A percentile compares a stretch with the other conserved stretches of the same genome.
These are phyloP conservation scores for Lysandra bellargus DNA, from an alignment of 2,888 invertebrate genomes.

Conservation along the genomic window DNA sequence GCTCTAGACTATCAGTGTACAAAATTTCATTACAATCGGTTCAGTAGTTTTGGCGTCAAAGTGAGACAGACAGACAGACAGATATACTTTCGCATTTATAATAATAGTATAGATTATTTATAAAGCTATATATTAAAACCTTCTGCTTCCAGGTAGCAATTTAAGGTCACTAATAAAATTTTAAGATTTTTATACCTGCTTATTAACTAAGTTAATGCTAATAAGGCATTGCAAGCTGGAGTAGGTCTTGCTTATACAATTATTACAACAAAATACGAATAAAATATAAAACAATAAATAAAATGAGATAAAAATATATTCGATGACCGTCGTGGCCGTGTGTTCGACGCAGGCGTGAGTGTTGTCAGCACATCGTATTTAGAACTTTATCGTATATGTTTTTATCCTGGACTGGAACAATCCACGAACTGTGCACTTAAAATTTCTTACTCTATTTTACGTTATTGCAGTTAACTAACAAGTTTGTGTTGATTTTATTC, in stretches of 20 bases:
- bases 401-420: slow-evolving; percentile 1
- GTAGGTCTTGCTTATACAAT: too few species aligned
- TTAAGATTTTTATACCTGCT: not conserved
- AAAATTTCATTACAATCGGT: too few species aligned
- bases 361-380: slow-evolving; percentile 22
- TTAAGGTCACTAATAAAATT: too few species aligned
- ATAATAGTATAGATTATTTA: too few species aligned
- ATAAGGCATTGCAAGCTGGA: too few species aligned
- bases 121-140: too few species aligned
- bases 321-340: not conserved
- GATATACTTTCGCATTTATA: too few species aligned
- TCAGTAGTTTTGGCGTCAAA: too few species aligned
- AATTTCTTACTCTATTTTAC: slow-evolving; percentile 21
- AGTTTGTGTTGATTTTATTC: not conserved
- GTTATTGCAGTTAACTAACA: not conserved
- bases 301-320: not conserved
- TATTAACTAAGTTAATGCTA: not conserved
- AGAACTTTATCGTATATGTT: slow-evolving; percentile 30
- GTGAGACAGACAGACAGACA: too few species aligned
- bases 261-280: too few species aligned
- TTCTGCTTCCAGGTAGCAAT: too few species aligned
- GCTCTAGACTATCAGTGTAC: too few species aligned
- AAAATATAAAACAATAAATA: not conserved
- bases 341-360: not conserved
- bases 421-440: not conserved